These are phyloP conservation scores for Scophthalmus maximus DNA, from an alignment of 2,113 vertebrate species.

Conservation along the genomic window DNA sequence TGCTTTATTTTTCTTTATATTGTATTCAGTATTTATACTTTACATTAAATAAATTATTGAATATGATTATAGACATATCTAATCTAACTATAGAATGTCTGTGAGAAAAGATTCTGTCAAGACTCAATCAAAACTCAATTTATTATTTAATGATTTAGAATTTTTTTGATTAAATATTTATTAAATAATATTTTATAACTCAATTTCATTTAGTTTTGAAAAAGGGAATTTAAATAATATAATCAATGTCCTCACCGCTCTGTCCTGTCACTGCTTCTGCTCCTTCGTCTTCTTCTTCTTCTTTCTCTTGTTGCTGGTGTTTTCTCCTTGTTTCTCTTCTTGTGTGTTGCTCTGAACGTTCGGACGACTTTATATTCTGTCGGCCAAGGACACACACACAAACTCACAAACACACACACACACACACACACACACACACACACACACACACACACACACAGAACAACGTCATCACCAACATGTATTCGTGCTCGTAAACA, in stretches of 20 bases:
- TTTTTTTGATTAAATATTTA: no score
- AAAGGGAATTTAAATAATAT: not conserved
- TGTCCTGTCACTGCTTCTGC: slow-evolving; percentile 1
- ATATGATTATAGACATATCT: no score
- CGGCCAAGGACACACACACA: slow-evolving; percentile 39
- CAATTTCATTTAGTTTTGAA: no score
- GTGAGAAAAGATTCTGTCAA: no score
- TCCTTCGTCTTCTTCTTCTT: slow-evolving; percentile 8
- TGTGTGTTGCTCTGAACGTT: not conserved
- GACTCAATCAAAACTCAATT: no score
- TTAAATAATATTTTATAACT: no score
- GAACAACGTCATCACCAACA: slow-evolving; percentile 20
- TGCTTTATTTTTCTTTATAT: no score
- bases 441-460: slow-evolving; percentile 3
- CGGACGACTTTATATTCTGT: slow-evolving; percentile 43
- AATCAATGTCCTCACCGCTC: slow-evolving; percentile 26
- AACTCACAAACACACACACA: slow-evolving; percentile 7
- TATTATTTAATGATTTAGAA: no score
- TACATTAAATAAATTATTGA: no score
- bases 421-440: slow-evolving; percentile 12
- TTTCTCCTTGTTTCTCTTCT: slow-evolving; percentile 7
- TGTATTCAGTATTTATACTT: no score
- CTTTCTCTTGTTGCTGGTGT: slow-evolving; percentile 24
- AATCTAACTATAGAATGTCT: no score
- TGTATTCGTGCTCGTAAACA: slow-evolving; percentile 36